A percentile compares a stretch with the other conserved stretches of the same genome.
Conservation (phyloP, 2,113 vertebrate species). For the Rousettus leschenaultii region DNA sequence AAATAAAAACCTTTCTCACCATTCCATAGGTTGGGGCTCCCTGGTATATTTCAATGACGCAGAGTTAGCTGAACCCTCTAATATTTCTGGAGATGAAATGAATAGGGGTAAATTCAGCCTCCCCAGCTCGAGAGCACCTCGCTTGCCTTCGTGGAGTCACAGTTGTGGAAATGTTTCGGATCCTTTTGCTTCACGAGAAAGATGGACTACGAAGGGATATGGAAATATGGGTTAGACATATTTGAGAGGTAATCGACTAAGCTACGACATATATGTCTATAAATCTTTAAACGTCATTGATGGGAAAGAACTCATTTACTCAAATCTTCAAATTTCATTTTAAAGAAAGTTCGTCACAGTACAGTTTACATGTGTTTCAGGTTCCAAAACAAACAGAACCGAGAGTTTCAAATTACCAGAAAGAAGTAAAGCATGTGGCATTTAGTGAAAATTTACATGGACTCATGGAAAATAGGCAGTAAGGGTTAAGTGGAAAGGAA, state of each 20-base stretch:
- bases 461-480: not conserved
- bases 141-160: not conserved
- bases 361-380: slow-evolving; percentile 64
- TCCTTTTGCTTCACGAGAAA: not conserved
- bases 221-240: not conserved
- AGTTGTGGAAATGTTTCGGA: not conserved
- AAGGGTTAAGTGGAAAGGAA: not conserved
- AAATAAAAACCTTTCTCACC: slow-evolving; percentile 31
- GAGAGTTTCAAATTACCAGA: slow-evolving; percentile 67
- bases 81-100: not conserved
- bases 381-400: slow-evolving; percentile 75
- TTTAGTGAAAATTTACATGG: not conserved
- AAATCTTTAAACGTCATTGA: not conserved
- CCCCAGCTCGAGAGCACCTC: not conserved
- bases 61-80: not conserved
- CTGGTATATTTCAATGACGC: not conserved
- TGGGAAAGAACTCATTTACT: not conserved
- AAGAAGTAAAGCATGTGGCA: not conserved
- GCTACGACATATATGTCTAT: not conserved
- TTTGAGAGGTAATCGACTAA: not conserved
- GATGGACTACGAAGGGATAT: not conserved
- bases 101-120: slow-evolving; percentile 4
- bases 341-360: slow-evolving; percentile 73
- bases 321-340: slow-evolving; percentile 62
- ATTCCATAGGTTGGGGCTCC: not conserved